Evolutionary conservation across 1,140 invertebrate genomes (phyloP), one percentile per base, ranked within the genome.

Genomic region (Zaprionus kolodkinae): DNA sequence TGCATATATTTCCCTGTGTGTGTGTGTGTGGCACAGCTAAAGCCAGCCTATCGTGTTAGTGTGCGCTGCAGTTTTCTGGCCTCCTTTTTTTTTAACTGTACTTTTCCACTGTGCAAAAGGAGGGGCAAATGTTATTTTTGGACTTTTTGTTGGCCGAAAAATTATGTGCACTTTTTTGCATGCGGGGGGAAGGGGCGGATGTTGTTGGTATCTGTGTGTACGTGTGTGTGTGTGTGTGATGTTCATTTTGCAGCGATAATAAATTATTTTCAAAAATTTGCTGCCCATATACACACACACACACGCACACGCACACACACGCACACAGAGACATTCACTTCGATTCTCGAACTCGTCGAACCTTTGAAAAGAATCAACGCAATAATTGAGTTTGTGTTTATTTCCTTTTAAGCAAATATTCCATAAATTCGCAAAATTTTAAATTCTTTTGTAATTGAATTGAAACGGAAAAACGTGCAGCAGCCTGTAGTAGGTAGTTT

Each of bases 31-130:
- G 27, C 21, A 56, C n/a, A 50, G 72, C 40, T 74, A 62, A 73
- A 73, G 68, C 61, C 84, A 88, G 84, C 84, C 84, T 89, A 88
- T 88, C 84, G 80, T 88, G 85, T 88, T 89, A 88, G 84, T 89
- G 85, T 85, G 78, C 68, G 80, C 76, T 79, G 52, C 52, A 55
- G 61, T 65, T 63, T 60, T 66, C 56, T 82, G 74, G 55, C 67
- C 71, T 69, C 68, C 63, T 59, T 59, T 70, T 38, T 38, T 55
- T 55, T 30, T 21, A 21, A 17, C 60, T 59, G 6, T 40, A 35
- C 72, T 57, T 61, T 73, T 73, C 59, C 40, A 43, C 35, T 54
- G 40, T 33, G 33, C 17, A 30, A 52, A 43, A 59, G 67, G 67
- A 71, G 67, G 72, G 72, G 72, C 60, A 75, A 75, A 36, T 35